Evolutionary conservation across 2,888 invertebrate genomes (phyloP).

Genomic region (Apamea monoglypha): DNA sequence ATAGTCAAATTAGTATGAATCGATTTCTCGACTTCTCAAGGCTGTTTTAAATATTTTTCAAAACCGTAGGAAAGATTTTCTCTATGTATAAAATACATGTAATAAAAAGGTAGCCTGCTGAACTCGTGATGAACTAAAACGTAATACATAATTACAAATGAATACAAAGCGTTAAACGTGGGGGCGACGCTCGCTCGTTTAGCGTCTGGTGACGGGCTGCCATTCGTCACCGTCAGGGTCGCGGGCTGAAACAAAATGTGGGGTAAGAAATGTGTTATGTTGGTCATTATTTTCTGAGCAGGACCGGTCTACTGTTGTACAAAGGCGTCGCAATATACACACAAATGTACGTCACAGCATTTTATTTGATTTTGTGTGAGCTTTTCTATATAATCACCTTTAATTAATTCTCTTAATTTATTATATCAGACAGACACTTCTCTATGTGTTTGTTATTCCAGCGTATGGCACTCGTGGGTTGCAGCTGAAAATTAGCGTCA

Average conservation of each 20-base stretch:
- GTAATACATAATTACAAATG: constrained; percentile 57
- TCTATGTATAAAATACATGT: neutral
- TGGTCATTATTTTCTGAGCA: neutral
- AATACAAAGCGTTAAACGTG: constrained; percentile 57
- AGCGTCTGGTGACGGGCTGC: constrained; percentile 90
- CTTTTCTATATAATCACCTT: no score
- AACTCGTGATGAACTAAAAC: constrained; percentile 53
- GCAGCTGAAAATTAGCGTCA: no score
- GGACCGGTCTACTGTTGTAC: neutral
- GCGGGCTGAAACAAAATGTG: constrained; percentile 79
- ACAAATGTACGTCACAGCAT: no score
- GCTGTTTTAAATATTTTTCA: neutral
- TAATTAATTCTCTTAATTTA: no score
- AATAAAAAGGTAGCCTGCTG: constrained; percentile 35
- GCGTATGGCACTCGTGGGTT: no score
- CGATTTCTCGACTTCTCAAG: neutral
- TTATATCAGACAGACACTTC: no score
- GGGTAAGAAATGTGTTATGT: neutral
- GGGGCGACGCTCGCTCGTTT: constrained; percentile 51
- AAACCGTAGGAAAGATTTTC: neutral
- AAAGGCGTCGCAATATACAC: no score
- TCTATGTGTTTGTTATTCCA: no score
- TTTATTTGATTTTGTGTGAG: no score
- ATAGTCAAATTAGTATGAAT: neutral
- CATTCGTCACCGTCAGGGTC: constrained; percentile 91